Percentiles rank a stretch among this genome's conserved stretches.
phyloP scores from a whole-genome alignment of 2,113 vertebrate species.

The Pterophyllum scalare region DNA sequence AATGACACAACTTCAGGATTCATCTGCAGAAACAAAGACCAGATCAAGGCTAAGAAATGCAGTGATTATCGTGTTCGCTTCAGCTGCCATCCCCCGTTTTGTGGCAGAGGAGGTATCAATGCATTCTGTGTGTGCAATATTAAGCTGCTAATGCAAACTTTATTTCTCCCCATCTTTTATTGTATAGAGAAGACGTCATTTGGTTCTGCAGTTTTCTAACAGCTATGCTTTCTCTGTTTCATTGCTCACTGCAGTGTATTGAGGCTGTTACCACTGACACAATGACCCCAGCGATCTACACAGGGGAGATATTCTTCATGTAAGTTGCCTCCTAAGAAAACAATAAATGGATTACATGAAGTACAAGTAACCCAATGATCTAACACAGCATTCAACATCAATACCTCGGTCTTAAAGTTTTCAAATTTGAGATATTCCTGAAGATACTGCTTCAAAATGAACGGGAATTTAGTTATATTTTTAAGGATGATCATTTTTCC shows the following conservation, averaged over 20 bases:
- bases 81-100: slow-evolving; percentile 48
- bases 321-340: slow-evolving; percentile 29
- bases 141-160: background rate
- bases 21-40: slow-evolving; percentile 41
- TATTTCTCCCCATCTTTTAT: background rate
- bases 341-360: background rate
- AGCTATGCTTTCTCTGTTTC: background rate
- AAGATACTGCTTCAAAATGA: background rate
- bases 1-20: slow-evolving; percentile 36
- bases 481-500: background rate
- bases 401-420: background rate
- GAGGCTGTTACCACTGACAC: slow-evolving; percentile 38
- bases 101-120: background rate
- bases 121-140: background rate
- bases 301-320: slow-evolving; percentile 3
- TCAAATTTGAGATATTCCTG: background rate
- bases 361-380: background rate
- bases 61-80: slow-evolving; percentile 62
- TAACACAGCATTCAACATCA: background rate
- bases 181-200: background rate
- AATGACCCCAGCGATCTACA: slow-evolving; percentile 6
- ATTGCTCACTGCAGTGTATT: slow-evolving; percentile 30
- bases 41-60: slow-evolving; percentile 17
- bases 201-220: background rate
- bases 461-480: background rate